A percentile compares a stretch with the other conserved stretches of the same genome.
Conservation (phyloP, 2,797 vertebrate species). For the Coregonus sp. region DNA sequence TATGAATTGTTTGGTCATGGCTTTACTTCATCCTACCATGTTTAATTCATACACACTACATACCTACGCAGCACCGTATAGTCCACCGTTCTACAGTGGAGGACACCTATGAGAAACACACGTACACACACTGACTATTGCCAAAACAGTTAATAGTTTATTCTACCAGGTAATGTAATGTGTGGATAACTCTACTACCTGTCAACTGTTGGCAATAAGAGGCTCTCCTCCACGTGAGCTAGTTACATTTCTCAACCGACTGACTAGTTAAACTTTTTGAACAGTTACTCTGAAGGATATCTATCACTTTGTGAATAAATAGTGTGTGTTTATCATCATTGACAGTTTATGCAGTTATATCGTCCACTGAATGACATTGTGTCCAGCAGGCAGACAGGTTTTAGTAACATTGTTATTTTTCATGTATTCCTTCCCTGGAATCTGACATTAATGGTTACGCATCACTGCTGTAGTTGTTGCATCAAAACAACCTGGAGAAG, state of each 20-base stretch:
- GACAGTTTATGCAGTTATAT: neutral
- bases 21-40: neutral
- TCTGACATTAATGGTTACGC: neutral
- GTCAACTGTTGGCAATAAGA: neutral
- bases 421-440: neutral
- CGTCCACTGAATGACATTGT: conserved; percentile 10
- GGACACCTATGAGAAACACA: neutral
- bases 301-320: neutral
- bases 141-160: neutral
- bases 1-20: neutral
- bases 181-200: neutral
- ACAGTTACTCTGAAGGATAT: neutral
- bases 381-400: neutral
- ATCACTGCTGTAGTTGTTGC: neutral
- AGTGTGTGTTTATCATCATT: neutral
- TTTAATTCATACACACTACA: too few species aligned
- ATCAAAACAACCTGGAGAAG: neutral
- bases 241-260: neutral
- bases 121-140: neutral
- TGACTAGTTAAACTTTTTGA: neutral
- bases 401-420: neutral
- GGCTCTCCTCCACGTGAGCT: neutral
- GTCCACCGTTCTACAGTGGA: neutral
- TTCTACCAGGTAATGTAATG: neutral
- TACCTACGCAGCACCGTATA: neutral